These are phyloP conservation scores for Argyresthia goedartella DNA, from an alignment of 2,888 invertebrate genomes.

Conservation along the genomic window DNA sequence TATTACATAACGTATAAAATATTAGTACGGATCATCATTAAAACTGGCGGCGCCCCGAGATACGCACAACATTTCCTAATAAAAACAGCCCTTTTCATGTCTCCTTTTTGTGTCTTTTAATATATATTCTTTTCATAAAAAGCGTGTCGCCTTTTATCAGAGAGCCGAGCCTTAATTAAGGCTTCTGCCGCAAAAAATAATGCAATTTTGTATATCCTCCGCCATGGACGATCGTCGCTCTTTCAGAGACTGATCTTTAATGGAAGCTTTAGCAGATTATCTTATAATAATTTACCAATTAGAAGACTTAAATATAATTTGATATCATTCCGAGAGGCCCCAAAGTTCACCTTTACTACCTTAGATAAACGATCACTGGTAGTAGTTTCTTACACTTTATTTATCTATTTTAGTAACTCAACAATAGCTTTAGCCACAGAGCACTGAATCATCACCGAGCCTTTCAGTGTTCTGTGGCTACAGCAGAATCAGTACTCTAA, in stretches of 20 bases:
- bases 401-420: too few relatives aligned
- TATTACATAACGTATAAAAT: not conserved
- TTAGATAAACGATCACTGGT: too few relatives aligned
- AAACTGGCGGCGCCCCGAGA: not conserved
- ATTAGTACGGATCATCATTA: not conserved
- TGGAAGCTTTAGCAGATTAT: not conserved
- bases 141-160: slow-evolving; percentile 3
- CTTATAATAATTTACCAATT: not conserved
- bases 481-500: too few relatives aligned
- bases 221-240: not conserved
- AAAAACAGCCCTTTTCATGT: slow-evolving; percentile 1
- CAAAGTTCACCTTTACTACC: too few relatives aligned
- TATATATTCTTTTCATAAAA: not conserved
- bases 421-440: too few relatives aligned
- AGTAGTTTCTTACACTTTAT: too few relatives aligned
- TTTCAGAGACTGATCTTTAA: not conserved
- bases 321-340: too few relatives aligned
- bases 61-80: not conserved
- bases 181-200: slow-evolving; percentile 3
- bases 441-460: too few relatives aligned
- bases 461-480: too few relatives aligned
- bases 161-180: not conserved
- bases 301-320: not conserved
- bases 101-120: slow-evolving; percentile 4
- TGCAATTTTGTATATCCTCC: not conserved